Base-by-base conservation (phyloP, 2,888 invertebrate species). In the Aproaerema taeniolella region DNA sequence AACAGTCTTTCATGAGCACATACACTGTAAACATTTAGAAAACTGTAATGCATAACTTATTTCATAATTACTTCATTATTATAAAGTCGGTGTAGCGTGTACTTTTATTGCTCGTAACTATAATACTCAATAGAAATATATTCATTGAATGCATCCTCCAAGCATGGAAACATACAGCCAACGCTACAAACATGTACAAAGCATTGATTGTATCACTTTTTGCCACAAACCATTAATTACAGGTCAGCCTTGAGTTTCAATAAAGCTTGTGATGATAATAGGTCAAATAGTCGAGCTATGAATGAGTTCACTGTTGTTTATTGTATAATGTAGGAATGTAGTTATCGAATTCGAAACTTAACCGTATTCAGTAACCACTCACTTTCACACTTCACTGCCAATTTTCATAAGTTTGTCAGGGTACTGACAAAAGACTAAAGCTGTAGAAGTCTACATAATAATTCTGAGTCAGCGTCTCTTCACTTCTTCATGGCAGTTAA, bases 241-340 rank as follows among this genome's bases (percentile, higher is more conserved):
- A 46, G 33, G n/a, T 39, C 53, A 61, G 53, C 64, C 65, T 64
- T 64, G 65, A 53, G 59, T 52, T 45, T 58, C 53, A 58, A 55
- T 58, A 50, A 49, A 54, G 53, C 54, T 42, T 46, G 15, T 12
- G 15, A 34, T 42, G 39, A 39, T 43, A 39, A 38, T 40, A 30
- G 43, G 37, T 49, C 47, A 49, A 38, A 31, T 42, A 41, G 20
- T 26, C 31, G 32, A 12, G 35, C 9, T 36, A 42, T 48, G 39
- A 51, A 51, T 41, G 43, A 45, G 44, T 41, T 40, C 43, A 46
- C 41, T 38, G 41, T 41, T 30, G 16, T n/a, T n/a, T n/a, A 16
- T n/a, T n/a, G n/a, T n/a, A n/a, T n/a, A n/a, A n/a, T n/a, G n/a
- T n/a, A n/a, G n/a, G n/a, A n/a, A n/a, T n/a, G n/a, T n/a, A n/a